Evolutionary conservation across 2,113 vertebrate genomes (phyloP), one percentile per base, ranked within the genome.

Genomic region (Gobius niger): DNA sequence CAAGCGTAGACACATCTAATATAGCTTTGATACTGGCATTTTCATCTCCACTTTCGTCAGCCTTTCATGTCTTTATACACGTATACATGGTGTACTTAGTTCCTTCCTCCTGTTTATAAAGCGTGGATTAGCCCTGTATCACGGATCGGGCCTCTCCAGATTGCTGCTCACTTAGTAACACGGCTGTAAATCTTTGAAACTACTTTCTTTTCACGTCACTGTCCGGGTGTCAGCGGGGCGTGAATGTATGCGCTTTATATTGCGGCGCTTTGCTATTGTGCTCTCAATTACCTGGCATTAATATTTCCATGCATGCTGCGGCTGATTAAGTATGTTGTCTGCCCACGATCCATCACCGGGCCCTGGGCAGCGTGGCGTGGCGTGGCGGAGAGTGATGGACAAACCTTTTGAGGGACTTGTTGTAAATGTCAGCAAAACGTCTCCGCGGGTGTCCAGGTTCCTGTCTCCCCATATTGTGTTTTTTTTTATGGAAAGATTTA

Each of bases 1-100:
- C 66, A 47, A 73, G 69, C 71, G 80, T 51, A 85, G 76, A 82
- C 73, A 65, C 82, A 75, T 87, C 87, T 89, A 87, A 86, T 82
- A 74, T 65, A 78, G 83, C 89, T 91, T 92, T 92, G 89, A 92
- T 90, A 90, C 78, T 77, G 78, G 68, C 72, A 75, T 90, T 88
- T 90, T 87, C 82, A 78, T 84, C 80, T 82, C 52, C 44, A 67
- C 76, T 80, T 67, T 70, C 76, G 51, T 87, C 72, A 54, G 67
- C 82, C 76, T 86, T 88, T 83, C 64, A 68, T 74, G 73, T 84
- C 77, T 86, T 88, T 85, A 70, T 87, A 84, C 70, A 75, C 24
- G 24, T 76, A 78, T 72, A 84, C 82, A 84, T 74, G 70, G 70
- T 74, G 73, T 72, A 70, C 67, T 77, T 62, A 75, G 70, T 68